Percentiles rank a stretch among this genome's conserved stretches.
These are phyloP conservation scores for Bambusicola thoracicus DNA, from an alignment of 2,113 vertebrate genomes.

Conservation along the genomic window DNA sequence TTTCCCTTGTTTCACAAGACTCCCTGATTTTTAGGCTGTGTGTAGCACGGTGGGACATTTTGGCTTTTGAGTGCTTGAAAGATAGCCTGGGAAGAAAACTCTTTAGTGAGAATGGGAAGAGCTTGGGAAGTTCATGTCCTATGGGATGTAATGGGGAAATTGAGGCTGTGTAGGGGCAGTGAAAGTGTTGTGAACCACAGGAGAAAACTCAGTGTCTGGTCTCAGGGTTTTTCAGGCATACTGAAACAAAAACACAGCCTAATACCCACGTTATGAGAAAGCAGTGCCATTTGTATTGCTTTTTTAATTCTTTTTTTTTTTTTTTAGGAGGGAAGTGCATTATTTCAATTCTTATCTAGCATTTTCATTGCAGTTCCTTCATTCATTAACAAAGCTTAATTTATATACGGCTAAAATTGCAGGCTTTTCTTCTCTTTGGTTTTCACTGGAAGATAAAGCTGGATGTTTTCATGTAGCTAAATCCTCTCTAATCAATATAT, in stretches of 20 bases:
- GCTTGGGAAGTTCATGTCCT: background rate
- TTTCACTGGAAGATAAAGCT: conserved; percentile 33
- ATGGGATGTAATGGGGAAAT: background rate
- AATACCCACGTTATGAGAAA: background rate
- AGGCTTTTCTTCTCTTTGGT: conserved; percentile 6
- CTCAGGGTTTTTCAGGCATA: background rate
- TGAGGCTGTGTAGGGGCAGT: background rate
- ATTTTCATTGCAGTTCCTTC: background rate
- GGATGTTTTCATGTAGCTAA: conserved; percentile 25
- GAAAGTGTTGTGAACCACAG: background rate
- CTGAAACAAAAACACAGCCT: background rate
- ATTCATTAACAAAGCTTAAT: conserved; percentile 28
- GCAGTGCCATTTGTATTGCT: background rate
- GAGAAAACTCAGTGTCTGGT: background rate
- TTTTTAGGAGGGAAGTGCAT: background rate
- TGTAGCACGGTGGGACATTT: accelerated
- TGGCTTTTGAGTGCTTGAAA: background rate
- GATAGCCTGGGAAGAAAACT: background rate
- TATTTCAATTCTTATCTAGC: background rate
- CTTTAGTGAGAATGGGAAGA: background rate
- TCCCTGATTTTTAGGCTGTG: background rate
- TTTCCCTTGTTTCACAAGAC: accelerated
- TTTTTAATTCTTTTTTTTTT: background rate
- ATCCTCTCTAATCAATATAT: conserved; percentile 56
- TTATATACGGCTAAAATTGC: conserved; percentile 16